phyloP scores from a whole-genome alignment of 2,797 vertebrate genomes.

The Momotus momota region DNA sequence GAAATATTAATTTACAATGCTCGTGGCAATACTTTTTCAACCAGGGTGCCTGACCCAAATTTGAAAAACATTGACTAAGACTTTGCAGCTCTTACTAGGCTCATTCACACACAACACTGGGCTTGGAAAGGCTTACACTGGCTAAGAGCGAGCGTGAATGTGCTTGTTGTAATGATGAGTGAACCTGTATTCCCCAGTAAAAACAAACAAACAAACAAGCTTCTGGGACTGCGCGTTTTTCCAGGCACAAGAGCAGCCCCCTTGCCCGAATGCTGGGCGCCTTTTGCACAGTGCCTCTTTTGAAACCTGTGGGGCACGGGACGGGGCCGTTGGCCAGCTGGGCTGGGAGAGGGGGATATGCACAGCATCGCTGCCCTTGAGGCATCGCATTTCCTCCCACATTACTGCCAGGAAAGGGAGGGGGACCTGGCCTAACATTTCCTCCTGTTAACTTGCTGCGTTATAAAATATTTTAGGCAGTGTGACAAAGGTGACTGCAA shows the following conservation, averaged over 20 bases:
- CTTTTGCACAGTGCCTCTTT: background rate
- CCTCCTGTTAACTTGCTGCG: background rate
- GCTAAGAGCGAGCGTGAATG: background rate
- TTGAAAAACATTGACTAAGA: background rate
- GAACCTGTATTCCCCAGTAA: conserved; percentile 12
- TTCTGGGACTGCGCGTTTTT: background rate
- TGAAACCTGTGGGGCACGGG: background rate
- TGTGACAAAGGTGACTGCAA: background rate
- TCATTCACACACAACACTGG: background rate
- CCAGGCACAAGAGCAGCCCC: background rate
- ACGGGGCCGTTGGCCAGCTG: fast-evolving
- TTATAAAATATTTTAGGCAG: background rate
- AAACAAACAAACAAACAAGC: conserved; percentile 4
- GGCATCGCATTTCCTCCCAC: fast-evolving
- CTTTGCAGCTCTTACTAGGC: conserved; percentile 29
- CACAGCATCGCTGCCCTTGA: fast-evolving
- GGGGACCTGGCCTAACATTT: fast-evolving
- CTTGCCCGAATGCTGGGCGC: fast-evolving
- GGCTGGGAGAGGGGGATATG: background rate
- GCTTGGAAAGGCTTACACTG: background rate
- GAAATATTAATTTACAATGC: conserved; percentile 48
- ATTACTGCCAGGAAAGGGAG: background rate
- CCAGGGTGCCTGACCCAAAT: conserved; percentile 1
- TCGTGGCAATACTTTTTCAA: background rate
- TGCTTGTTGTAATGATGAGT: conserved; percentile 56